A percentile compares a stretch with the other conserved stretches of the same genome.
These are phyloP conservation scores for Acleris holmiana DNA, from an alignment of 2,888 invertebrate species.

Conservation along the genomic window DNA sequence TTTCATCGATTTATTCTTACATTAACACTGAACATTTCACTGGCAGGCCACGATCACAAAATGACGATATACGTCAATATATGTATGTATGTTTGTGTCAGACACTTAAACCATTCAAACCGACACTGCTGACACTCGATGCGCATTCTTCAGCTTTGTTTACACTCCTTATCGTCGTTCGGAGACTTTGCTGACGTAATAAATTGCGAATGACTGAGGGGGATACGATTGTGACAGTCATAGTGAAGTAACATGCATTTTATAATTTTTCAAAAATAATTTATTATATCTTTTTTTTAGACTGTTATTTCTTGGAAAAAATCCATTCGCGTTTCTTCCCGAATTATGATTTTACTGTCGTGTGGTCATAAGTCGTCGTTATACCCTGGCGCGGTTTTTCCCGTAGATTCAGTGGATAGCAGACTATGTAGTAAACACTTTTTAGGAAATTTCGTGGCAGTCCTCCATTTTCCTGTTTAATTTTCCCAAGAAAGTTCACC, in stretches of 20 bases:
- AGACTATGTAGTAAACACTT: too few species aligned
- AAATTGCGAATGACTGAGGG: neutral
- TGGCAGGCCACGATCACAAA: too few species aligned
- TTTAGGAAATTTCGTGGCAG: neutral
- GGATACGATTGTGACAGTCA: neutral
- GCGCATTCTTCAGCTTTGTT: constrained; percentile 33
- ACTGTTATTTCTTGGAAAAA: too few species aligned
- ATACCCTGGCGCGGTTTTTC: too few species aligned
- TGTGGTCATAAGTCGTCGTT: too few species aligned
- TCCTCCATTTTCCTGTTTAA: constrained; percentile 32
- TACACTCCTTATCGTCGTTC: constrained; percentile 29
- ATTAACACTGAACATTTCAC: neutral
- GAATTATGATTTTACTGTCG: too few species aligned
- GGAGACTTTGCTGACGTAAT: constrained; percentile 15
- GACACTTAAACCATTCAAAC: constrained; percentile 24
- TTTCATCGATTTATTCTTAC: too few species aligned
- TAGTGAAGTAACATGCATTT: neutral
- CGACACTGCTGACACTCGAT: constrained; percentile 23
- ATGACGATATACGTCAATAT: neutral
- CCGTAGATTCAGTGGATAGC: too few species aligned
- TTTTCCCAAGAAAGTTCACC: constrained; percentile 28
- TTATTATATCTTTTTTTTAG: too few species aligned
- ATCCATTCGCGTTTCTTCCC: too few species aligned
- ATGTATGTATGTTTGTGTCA: neutral
- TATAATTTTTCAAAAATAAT: too few species aligned